These are phyloP conservation scores for Notoglanidium macrostoma DNA, from an alignment of 2,797 vertebrate species.

Conservation along the genomic window DNA sequence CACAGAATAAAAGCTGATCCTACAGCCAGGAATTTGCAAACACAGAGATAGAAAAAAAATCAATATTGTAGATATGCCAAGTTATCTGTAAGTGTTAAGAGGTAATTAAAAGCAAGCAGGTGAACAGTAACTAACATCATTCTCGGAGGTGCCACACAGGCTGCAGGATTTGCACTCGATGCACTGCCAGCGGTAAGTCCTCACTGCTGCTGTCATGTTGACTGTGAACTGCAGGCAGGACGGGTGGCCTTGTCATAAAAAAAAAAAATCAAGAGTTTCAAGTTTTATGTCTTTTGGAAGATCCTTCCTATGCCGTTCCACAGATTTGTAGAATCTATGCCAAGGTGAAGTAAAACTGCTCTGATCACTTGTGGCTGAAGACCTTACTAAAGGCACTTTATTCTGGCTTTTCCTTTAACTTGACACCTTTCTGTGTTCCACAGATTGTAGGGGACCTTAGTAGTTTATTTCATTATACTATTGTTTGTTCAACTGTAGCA, in stretches of 20 bases:
- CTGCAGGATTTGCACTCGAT: slow-evolving; percentile 97
- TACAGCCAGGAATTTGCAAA: slow-evolving; percentile 54
- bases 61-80: neutral
- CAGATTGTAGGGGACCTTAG: neutral
- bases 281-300: neutral
- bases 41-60: slow-evolving; percentile 9
- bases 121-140: slow-evolving; percentile 79
- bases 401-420: neutral
- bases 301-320: neutral
- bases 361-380: neutral
- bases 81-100: neutral
- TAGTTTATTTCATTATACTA: neutral
- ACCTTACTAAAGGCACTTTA: neutral
- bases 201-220: slow-evolving; percentile 93
- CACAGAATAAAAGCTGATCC: slow-evolving; percentile 93
- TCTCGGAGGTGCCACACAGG: slow-evolving; percentile 93
- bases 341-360: neutral
- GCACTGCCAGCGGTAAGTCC: slow-evolving; percentile 96
- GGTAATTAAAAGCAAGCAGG: neutral
- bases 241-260: slow-evolving; percentile 82
- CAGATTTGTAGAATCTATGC: neutral
- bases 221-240: slow-evolving; percentile 96
- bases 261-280: neutral
- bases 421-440: neutral
- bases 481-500: neutral